phyloP scores from a whole-genome alignment of 2,113 vertebrate genomes.

The Corythoichthys intestinalis region DNA sequence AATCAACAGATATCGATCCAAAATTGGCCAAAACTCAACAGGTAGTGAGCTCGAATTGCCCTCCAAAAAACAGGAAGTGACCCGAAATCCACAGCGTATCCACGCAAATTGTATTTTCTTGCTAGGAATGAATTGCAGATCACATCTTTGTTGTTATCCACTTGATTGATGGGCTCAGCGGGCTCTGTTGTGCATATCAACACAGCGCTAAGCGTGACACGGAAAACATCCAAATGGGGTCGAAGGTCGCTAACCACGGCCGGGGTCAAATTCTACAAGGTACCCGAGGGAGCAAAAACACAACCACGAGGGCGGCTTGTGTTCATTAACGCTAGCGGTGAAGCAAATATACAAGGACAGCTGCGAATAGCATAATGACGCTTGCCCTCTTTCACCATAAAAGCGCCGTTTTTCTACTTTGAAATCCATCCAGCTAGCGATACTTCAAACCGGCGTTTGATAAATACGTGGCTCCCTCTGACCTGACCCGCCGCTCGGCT shows the following conservation, averaged over 20 bases:
- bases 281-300: constrained; percentile 11
- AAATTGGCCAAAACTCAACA: no score
- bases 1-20: no score
- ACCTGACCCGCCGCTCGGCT: constrained; percentile 7
- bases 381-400: not conserved
- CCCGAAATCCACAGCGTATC: no score
- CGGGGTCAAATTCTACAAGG: constrained; percentile 29
- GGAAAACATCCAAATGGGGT: constrained; percentile 41
- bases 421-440: not conserved
- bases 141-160: no score
- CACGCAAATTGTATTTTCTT: no score
- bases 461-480: constrained; percentile 5
- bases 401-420: not conserved
- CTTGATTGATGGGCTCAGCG: not conserved
- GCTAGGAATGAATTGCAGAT: no score
- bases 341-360: constrained; percentile 8
- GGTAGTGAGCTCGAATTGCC: no score
- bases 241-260: constrained; percentile 21
- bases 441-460: constrained; percentile 11
- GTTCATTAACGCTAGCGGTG: constrained; percentile 4
- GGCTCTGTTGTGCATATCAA: not conserved
- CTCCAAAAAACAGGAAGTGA: no score
- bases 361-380: not conserved
- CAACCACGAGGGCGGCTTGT: constrained; percentile 15
- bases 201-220: constrained; percentile 37